Conservation (phyloP, 2,113 vertebrate species). For the Mesoclemmys tuberculata region DNA sequence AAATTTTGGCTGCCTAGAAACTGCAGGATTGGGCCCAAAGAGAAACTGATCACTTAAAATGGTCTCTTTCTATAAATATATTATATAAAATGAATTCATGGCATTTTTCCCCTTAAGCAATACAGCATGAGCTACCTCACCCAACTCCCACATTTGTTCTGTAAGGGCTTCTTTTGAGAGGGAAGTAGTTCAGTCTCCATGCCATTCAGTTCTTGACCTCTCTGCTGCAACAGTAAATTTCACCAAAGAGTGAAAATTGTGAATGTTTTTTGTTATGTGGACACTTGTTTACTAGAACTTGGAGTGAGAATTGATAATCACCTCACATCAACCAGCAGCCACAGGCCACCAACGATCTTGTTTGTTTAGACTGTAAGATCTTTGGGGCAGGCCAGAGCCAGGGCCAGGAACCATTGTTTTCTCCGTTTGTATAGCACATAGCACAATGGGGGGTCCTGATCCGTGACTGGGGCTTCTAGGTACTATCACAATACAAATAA, state of each 20-base stretch:
- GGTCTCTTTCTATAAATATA: background rate
- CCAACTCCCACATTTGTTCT: background rate
- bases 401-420: background rate
- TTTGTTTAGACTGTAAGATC: background rate
- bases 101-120: background rate
- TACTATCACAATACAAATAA: background rate
- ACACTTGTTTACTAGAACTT: background rate
- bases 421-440: background rate
- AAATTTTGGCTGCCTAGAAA: background rate
- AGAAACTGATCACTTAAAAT: background rate
- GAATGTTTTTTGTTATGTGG: background rate
- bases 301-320: background rate
- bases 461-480: background rate
- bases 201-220: background rate
- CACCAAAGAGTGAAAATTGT: background rate
- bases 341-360: background rate
- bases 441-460: background rate
- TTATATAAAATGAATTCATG: fast-evolving
- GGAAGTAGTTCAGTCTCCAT: background rate
- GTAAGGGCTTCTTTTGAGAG: background rate
- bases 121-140: background rate
- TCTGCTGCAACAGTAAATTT: background rate
- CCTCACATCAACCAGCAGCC: background rate
- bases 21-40: background rate
- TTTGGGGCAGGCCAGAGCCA: background rate